phyloP scores from a whole-genome alignment of 2,888 invertebrate species.

The Aphrophora alni region DNA sequence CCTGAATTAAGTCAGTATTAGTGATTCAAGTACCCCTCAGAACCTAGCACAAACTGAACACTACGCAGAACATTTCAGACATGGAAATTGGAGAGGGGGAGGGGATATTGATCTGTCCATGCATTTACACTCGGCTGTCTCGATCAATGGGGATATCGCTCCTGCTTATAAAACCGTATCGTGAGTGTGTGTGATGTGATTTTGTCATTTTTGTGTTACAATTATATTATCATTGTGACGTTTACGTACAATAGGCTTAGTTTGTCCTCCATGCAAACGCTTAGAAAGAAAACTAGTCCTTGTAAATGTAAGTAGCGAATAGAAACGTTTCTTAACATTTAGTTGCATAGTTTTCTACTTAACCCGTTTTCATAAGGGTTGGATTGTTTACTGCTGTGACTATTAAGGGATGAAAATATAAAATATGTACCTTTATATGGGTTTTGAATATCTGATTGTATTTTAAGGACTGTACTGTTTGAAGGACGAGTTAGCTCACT shows the following conservation, averaged over 20 bases:
- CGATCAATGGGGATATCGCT: neutral
- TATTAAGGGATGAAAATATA: too few species aligned
- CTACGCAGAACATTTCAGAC: neutral
- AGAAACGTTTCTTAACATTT: neutral
- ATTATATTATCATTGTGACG: conserved; percentile 21
- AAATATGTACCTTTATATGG: neutral
- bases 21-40: too few species aligned
- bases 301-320: conserved; percentile 83
- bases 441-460: neutral
- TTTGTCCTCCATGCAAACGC: conserved; percentile 75
- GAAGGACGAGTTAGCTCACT: too few species aligned
- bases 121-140: neutral
- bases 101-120: conserved; percentile 11
- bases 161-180: neutral
- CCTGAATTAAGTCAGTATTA: too few species aligned
- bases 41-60: neutral
- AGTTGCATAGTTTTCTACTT: too few species aligned
- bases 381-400: neutral
- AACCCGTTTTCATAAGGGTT: too few species aligned
- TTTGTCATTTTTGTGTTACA: neutral
- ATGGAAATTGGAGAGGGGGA: neutral
- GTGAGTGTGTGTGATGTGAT: neutral
- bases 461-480: neutral
- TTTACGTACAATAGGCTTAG: conserved; percentile 31
- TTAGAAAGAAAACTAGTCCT: conserved; percentile 92